These are phyloP conservation scores for Harmothoe impar DNA, from an alignment of 2,888 invertebrate species.

Conservation along the genomic window DNA sequence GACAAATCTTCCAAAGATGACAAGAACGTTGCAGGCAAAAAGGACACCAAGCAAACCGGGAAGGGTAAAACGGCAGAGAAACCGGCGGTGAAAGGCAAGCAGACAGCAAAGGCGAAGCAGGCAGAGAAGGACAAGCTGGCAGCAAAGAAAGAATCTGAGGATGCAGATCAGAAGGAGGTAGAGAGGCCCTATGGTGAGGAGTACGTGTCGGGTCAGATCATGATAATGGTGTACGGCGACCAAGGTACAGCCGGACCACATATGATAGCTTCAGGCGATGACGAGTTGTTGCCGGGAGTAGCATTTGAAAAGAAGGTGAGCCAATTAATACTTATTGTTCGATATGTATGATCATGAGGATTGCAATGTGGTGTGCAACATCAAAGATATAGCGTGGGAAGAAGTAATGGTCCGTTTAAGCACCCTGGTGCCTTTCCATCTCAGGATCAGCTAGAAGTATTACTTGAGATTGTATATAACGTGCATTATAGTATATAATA, in stretches of 20 bases:
- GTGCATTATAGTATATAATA: no score
- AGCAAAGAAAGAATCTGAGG: not conserved
- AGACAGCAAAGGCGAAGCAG: not conserved
- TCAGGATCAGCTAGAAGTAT: no score
- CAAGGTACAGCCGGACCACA: not conserved
- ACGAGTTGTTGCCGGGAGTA: not conserved
- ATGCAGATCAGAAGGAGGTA: not conserved
- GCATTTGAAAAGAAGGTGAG: constrained; percentile 29
- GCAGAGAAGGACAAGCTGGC: constrained; percentile 28
- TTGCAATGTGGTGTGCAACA: no score
- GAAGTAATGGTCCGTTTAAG: no score
- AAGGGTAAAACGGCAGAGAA: not conserved
- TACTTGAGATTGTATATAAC: no score
- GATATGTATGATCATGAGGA: no score
- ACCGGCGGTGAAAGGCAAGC: not conserved
- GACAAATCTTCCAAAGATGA: not conserved
- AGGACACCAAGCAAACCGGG: not conserved
- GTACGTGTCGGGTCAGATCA: not conserved
- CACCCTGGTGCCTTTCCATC: no score
- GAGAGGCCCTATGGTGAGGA: constrained; percentile 38
- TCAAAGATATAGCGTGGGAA: no score
- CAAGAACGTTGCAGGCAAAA: not conserved
- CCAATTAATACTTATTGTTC: no score
- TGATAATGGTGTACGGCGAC: constrained; percentile 12
- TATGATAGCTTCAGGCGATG: not conserved